These are phyloP conservation scores for Thereva unica DNA, from an alignment of 2,888 invertebrate genomes.

Conservation along the genomic window DNA sequence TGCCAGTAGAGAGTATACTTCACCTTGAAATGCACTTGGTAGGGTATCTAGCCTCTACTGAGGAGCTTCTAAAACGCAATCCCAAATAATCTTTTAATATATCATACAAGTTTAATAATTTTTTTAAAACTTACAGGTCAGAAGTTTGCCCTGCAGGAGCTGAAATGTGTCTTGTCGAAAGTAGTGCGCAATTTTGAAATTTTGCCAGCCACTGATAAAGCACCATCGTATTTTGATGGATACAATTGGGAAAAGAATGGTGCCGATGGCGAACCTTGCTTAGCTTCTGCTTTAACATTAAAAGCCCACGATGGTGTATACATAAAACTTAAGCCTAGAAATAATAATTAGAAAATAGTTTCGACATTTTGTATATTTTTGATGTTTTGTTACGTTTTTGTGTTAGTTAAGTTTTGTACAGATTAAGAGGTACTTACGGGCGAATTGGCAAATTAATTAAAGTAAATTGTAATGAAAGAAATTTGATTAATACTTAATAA, in stretches of 20 bases:
- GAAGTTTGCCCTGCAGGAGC: constrained; percentile 61
- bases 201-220: constrained; percentile 50
- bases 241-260: not conserved
- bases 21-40: no score
- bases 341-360: constrained; percentile 26
- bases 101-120: no score
- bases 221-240: constrained; percentile 35
- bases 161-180: constrained; percentile 62
- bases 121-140: constrained; percentile 50
- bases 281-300: constrained; percentile 59
- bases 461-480: no score
- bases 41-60: no score
- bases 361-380: constrained; percentile 1
- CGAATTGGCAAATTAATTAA: no score
- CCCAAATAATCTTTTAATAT: no score
- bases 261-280: constrained; percentile 38
- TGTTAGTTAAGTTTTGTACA: no score
- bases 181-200: constrained; percentile 60
- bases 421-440: no score
- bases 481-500: no score
- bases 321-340: constrained; percentile 54
- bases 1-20: no score
- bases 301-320: constrained; percentile 59
- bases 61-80: no score
- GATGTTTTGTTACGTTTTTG: not conserved